Evolutionary conservation across 2,888 invertebrate genomes (phyloP), one percentile per base, ranked within the genome.

Genomic region (Zhuqinia jingwanae): DNA sequence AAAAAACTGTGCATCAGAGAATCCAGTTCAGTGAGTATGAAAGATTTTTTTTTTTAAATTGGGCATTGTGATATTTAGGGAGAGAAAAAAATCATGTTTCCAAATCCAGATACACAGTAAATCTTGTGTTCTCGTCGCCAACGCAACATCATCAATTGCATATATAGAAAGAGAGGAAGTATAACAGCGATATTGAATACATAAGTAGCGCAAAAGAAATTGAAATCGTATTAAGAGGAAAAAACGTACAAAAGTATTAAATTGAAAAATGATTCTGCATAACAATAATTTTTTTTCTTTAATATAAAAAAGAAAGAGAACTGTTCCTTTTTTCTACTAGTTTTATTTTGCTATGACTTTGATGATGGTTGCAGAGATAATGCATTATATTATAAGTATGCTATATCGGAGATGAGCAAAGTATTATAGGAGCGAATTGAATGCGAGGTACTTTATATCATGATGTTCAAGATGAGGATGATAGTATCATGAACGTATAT

Each of bases 201-300:
- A n/a, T n/a, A n/a, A n/a, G n/a, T n/a, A n/a, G 42, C 20, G 30
- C 15, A 75, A n/a, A n/a, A n/a, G 75, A n/a, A 60, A 76, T 83
- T 83, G 83, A 76, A 76, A 76, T 76, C 36, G 82, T 60, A 82
- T n/a, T 27, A 50, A 50, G 27, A 63, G 20, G 53, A 42, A 3
- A 47, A 70, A 25, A 70, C 45, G 47, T n/a, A n/a, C 13, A 22
- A n/a, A 47, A 42, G 80, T 80, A 70, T 76, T 76, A 83, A 83
- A 83, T 83, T 42, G 83, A 83, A 83, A n/a, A 83, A 76, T 76
- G 83, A 83, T 83, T 83, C 65, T 83, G 83, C 83, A 83, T 76
- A 65, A 30, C 70, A 80, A 73, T 73, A 50, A 50, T 27, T 73
- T 53, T 70, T 22, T 47, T 73, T 36, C n/a, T n/a, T n/a, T n/a